Evolutionary conservation across 1,140 invertebrate genomes (phyloP).

Genomic region (Cherax quadricarinatus): DNA sequence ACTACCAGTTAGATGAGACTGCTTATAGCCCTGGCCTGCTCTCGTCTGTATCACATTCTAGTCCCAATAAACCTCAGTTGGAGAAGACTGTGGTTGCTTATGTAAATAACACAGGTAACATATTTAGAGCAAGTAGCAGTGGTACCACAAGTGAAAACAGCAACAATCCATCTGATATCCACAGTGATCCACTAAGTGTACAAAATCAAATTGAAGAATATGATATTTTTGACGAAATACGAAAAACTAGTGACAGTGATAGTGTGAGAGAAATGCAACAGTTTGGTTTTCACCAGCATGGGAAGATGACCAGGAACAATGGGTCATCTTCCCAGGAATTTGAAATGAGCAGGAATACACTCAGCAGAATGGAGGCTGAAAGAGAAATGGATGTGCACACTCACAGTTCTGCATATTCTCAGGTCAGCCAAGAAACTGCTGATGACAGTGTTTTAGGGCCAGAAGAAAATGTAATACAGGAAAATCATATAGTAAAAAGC

Average conservation of each 20-base stretch:
- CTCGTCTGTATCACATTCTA: slow-evolving; percentile 53
- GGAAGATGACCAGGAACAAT: neutral
- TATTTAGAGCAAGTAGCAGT: slow-evolving; percentile 7
- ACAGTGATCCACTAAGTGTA: neutral
- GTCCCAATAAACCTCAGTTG: slow-evolving; percentile 51
- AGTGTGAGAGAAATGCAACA: neutral
- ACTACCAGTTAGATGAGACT: slow-evolving; percentile 56
- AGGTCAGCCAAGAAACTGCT: neutral
- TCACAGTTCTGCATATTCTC: neutral
- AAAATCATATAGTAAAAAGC: neutral
- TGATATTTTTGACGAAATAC: neutral
- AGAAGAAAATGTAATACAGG: neutral
- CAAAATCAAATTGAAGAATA: neutral
- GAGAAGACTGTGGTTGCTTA: slow-evolving; percentile 30
- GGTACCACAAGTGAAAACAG: neutral
- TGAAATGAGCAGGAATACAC: neutral
- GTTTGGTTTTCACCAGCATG: slow-evolving; percentile 15
- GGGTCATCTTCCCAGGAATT: neutral
- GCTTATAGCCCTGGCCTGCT: slow-evolving; percentile 52
- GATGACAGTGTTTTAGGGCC: neutral
- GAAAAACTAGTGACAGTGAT: neutral
- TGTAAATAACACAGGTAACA: slow-evolving; percentile 12
- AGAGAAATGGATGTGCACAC: neutral
- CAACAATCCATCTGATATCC: neutral
- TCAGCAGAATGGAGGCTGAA: neutral